Evolutionary conservation across 2,888 invertebrate species (phyloP).

Genomic region (Cetonia aurata): DNA sequence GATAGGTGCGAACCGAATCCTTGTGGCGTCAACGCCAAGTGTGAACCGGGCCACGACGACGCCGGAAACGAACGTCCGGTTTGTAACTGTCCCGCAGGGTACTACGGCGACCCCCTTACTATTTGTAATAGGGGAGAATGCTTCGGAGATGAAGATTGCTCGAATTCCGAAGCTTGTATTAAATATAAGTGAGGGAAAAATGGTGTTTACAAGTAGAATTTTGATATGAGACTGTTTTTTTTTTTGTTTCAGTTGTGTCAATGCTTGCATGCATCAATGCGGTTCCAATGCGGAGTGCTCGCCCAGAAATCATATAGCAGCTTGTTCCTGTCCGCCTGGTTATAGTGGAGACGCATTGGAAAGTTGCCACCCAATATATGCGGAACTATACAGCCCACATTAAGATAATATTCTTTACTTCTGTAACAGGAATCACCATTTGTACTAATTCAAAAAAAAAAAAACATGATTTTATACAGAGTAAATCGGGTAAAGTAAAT

Average conservation of each 20-base stretch:
- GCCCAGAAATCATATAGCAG: slow-evolving; percentile 82
- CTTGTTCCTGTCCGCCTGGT: slow-evolving; percentile 84
- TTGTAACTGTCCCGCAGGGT: slow-evolving; percentile 84
- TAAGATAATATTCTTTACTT: too few relatives aligned
- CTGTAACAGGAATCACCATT: too few relatives aligned
- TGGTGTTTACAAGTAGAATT: slow-evolving; percentile 49
- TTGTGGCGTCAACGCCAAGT: slow-evolving; percentile 84
- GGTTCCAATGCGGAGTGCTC: slow-evolving; percentile 82
- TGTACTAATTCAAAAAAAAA: too few relatives aligned
- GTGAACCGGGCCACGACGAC: slow-evolving; percentile 86
- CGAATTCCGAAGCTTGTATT: slow-evolving; percentile 81
- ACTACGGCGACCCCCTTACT: slow-evolving; percentile 81
- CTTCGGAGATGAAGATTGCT: slow-evolving; percentile 80
- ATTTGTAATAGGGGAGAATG: slow-evolving; percentile 86
- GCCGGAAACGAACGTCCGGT: slow-evolving; percentile 86
- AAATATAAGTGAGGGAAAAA: slow-evolving; percentile 75
- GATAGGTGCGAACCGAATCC: slow-evolving; percentile 90
- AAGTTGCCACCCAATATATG: slow-evolving; percentile 64
- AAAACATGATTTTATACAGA: too few relatives aligned
- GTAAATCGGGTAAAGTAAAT: too few relatives aligned
- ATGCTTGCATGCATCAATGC: slow-evolving; percentile 85
- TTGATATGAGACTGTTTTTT: slow-evolving; percentile 38
- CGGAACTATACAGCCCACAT: slow-evolving; percentile 14
- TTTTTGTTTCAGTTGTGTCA: slow-evolving; percentile 64
- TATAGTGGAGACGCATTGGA: slow-evolving; percentile 72